Conservation (phyloP, 2,113 vertebrate species). For the Macheiramphus alcinus region DNA sequence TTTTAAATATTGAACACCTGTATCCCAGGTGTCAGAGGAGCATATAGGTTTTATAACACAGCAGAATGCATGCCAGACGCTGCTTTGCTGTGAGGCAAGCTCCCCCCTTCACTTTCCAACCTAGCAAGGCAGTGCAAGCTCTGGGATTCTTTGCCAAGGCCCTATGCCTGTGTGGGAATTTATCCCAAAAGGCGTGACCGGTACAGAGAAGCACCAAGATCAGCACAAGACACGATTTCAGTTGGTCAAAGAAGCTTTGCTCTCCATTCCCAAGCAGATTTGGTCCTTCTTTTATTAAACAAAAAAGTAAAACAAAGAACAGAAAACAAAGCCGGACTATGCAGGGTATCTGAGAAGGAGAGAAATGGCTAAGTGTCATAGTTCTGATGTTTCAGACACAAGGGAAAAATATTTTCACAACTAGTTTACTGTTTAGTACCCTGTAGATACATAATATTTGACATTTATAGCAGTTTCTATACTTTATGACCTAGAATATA, state of each 20-base stretch:
- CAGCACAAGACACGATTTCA: not conserved
- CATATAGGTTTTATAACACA: not conserved
- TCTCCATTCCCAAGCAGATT: slow-evolving; percentile 16
- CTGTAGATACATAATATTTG: slow-evolving; percentile 61
- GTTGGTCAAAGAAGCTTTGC: not conserved
- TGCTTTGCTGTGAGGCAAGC: not conserved
- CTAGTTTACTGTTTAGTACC: slow-evolving; percentile 61
- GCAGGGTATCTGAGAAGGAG: not conserved
- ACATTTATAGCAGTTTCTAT: slow-evolving; percentile 54
- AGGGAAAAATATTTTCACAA: slow-evolving; percentile 60
- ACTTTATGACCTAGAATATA: slow-evolving; percentile 61
- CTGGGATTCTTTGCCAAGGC: not conserved
- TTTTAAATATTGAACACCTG: not conserved
- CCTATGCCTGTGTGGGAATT: not conserved
- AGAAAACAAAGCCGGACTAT: not conserved
- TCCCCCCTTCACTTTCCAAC: not conserved
- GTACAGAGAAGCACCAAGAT: slow-evolving; percentile 22
- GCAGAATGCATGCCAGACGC: not conserved
- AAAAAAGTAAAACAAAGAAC: not conserved
- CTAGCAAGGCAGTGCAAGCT: not conserved
- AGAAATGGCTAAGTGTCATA: not conserved
- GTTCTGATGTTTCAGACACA: slow-evolving; percentile 20
- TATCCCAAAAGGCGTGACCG: not conserved
- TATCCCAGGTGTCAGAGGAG: not conserved
- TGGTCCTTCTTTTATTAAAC: not conserved